These are phyloP conservation scores for Sciurus carolinensis DNA, from an alignment of 2,797 vertebrate species.

Conservation along the genomic window DNA sequence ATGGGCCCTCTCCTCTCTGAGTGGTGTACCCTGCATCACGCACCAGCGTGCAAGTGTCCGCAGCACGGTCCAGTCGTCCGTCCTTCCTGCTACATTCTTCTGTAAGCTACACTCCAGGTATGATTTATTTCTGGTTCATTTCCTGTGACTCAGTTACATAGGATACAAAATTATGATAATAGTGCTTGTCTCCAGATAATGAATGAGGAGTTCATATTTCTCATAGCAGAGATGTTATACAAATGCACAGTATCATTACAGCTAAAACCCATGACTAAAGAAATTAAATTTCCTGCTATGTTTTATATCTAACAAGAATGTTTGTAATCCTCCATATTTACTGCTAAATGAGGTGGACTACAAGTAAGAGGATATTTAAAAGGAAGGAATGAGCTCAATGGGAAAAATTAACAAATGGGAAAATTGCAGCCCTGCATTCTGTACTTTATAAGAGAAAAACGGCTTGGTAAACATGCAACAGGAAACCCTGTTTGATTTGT, in stretches of 20 bases:
- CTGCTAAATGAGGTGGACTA: slow-evolving; percentile 81
- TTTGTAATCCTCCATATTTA: slow-evolving; percentile 83
- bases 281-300: slow-evolving; percentile 87
- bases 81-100: background rate
- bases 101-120: slow-evolving; percentile 78
- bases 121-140: slow-evolving; percentile 83
- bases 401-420: slow-evolving; percentile 82
- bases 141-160: slow-evolving; percentile 82
- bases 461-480: slow-evolving; percentile 78
- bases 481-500: slow-evolving; percentile 83
- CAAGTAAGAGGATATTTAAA: slow-evolving; percentile 81
- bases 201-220: slow-evolving; percentile 79
- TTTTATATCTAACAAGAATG: slow-evolving; percentile 84
- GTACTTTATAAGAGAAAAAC: slow-evolving; percentile 47
- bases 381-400: slow-evolving; percentile 67
- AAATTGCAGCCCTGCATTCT: slow-evolving; percentile 76
- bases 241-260: slow-evolving; percentile 77
- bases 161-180: slow-evolving; percentile 83
- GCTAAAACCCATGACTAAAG: slow-evolving; percentile 83
- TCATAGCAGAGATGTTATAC: slow-evolving; percentile 71
- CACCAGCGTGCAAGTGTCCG: background rate
- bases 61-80: background rate
- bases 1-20: background rate
- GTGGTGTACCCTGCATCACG: background rate
- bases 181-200: slow-evolving; percentile 83